These are phyloP conservation scores for Tuta absoluta DNA, from an alignment of 2,888 invertebrate species.

Conservation along the genomic window DNA sequence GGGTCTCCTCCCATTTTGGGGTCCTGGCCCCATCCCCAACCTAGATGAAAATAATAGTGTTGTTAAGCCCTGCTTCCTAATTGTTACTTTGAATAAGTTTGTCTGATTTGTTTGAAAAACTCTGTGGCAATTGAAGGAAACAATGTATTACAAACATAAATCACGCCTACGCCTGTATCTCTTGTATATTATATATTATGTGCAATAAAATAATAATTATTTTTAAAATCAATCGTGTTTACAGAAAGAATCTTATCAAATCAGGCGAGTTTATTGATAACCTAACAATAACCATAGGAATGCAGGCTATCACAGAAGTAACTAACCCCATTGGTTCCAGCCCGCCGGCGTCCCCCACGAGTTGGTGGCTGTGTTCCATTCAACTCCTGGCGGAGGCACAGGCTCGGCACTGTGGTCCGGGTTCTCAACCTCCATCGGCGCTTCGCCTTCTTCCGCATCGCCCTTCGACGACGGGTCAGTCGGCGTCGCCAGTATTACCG, in stretches of 20 bases:
- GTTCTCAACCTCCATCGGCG: constrained; percentile 93
- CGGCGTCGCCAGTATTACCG: constrained; percentile 80
- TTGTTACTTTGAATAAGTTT: no score
- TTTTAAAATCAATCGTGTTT: background rate
- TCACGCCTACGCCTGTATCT: no score
- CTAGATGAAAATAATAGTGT: constrained; percentile 37
- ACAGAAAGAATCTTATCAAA: background rate
- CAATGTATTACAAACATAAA: no score
- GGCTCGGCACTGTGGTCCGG: constrained; percentile 80
- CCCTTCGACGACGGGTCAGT: constrained; percentile 79
- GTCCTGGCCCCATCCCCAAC: constrained; percentile 71
- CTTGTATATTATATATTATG: no score
- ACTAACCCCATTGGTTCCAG: constrained; percentile 77
- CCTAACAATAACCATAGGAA: constrained; percentile 13
- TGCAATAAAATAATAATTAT: no score
- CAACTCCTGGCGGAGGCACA: constrained; percentile 49
- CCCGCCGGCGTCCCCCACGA: constrained; percentile 59
- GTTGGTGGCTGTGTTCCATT: constrained; percentile 66
- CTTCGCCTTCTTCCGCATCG: constrained; percentile 88
- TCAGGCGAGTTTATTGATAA: background rate
- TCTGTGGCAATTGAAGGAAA: no score
- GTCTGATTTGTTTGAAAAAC: no score
- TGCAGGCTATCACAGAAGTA: background rate
- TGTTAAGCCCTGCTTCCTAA: background rate
- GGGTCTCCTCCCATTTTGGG: constrained; percentile 60